Evolutionary conservation across 2,888 invertebrate species (phyloP), one percentile per base, ranked within the genome.

Genomic region (Chalcosyrphus nemorum): DNA sequence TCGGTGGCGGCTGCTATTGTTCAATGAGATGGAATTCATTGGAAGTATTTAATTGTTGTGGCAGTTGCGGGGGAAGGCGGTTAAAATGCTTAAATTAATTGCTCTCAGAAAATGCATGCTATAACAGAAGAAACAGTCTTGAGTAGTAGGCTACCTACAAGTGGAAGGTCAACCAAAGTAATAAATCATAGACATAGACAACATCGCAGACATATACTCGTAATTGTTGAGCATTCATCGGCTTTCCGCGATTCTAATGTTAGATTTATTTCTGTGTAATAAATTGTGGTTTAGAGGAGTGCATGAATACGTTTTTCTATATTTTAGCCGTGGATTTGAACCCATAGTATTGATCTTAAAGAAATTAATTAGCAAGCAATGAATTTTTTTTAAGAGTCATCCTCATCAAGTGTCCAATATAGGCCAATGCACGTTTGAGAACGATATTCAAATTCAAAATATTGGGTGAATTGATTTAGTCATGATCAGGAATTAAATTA

Each of bases 101-200:
- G 21, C 3, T 57, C 19, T 7, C 35, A 21, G 57, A 24, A 19
- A 56, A 32, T 54, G 29, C 35, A 32, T 15, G 19, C 19, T 56
- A 45, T 19, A 32, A 15, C n/a, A 21, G 1, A 41, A n/a, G 41
- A 13, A 38, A 57, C 19, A 38, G 21, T 38, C 38, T 41, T 6
- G 43, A 59, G 59, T 41, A 17, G 59, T 41, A 17, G 43, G 43
- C 29, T 41, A 43, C 32, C 27, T 43, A 43, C 13, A 27, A 56
- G 19, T 32, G 47, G 65, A 65, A 65, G 50, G 65, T 38, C 65
- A 50, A n/a, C 4, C n/a, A 9, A 19, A 35, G 56, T 19, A 24
- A 56, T 56, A 56, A 56, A 35, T 56, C n/a, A 56, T 56, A 35
- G 19, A 21, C n/a, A n/a, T n/a, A 35, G 35, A 56, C 11, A 56